Conservation (phyloP, 2,797 vertebrate species). For the Chelon auratus region DNA sequence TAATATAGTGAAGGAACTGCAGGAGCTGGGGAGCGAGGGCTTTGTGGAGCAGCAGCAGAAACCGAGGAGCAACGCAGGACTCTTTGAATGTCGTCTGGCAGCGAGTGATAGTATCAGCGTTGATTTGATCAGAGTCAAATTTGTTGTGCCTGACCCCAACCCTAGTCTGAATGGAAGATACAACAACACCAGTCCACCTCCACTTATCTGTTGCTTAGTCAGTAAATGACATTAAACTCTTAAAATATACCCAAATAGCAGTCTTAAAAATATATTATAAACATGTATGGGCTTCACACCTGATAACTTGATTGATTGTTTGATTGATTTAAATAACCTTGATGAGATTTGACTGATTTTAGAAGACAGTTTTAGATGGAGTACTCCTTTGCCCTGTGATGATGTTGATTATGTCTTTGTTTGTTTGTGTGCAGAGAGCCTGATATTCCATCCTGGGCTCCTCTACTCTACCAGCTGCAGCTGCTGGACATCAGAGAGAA, state of each 20-base stretch:
- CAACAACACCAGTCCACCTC: not conserved
- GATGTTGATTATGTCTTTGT: slow-evolving; percentile 33
- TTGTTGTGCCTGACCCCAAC: not conserved
- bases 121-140: not conserved
- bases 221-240: too few species aligned
- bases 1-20: not conserved
- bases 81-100: slow-evolving; percentile 1
- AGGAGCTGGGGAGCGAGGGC: not conserved
- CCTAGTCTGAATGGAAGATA: not conserved
- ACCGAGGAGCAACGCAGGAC: not conserved
- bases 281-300: too few species aligned
- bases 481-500: slow-evolving; percentile 85
- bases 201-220: not conserved
- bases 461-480: slow-evolving; percentile 89
- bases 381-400: not conserved
- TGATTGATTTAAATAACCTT: too few species aligned
- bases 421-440: slow-evolving; percentile 83
- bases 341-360: too few species aligned
- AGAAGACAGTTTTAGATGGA: not conserved
- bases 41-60: not conserved
- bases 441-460: slow-evolving; percentile 88
- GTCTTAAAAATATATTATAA: too few species aligned
- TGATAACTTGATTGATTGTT: too few species aligned
- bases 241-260: too few species aligned
- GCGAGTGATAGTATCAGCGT: not conserved